A percentile compares a stretch with the other conserved stretches of the same genome.
Evolutionary conservation across 2,888 invertebrate species (phyloP).

Genomic region (Epistrophe eligans): DNA sequence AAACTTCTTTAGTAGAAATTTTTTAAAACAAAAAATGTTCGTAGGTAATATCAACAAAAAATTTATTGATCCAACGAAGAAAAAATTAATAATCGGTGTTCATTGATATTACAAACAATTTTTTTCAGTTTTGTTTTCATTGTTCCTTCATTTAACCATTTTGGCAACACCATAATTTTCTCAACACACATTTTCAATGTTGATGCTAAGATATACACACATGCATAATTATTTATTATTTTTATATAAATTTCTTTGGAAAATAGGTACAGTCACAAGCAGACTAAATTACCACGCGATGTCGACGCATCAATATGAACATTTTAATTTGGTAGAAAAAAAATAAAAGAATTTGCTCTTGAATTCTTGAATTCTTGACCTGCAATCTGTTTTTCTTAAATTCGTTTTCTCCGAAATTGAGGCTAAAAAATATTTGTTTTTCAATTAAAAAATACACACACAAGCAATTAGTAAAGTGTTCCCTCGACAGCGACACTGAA

Average conservation of each 20-base stretch:
- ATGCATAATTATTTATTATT: too few relatives aligned
- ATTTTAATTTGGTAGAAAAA: background rate
- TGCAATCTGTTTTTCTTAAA: background rate
- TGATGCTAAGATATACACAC: too few relatives aligned
- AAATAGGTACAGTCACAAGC: background rate
- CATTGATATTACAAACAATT: too few relatives aligned
- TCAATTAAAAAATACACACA: slow-evolving; percentile 35
- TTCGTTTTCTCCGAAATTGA: background rate
- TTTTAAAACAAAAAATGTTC: too few relatives aligned
- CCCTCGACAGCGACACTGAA: slow-evolving; percentile 22
- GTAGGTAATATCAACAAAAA: too few relatives aligned
- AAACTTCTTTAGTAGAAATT: too few relatives aligned
- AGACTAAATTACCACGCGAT: background rate
- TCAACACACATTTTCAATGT: too few relatives aligned
- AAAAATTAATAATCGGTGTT: too few relatives aligned
- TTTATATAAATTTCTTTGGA: background rate
- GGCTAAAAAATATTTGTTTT: background rate
- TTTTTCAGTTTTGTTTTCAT: too few relatives aligned
- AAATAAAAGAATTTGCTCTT: background rate
- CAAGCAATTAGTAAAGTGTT: slow-evolving; percentile 2
- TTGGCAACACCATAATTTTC: too few relatives aligned
- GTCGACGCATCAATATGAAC: background rate
- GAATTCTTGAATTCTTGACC: slow-evolving; percentile 17
- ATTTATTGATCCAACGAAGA: too few relatives aligned
- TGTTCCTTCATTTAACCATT: too few relatives aligned